Base-by-base conservation (phyloP, 2,113 vertebrate genomes). In the Pachyramphus minor region DNA sequence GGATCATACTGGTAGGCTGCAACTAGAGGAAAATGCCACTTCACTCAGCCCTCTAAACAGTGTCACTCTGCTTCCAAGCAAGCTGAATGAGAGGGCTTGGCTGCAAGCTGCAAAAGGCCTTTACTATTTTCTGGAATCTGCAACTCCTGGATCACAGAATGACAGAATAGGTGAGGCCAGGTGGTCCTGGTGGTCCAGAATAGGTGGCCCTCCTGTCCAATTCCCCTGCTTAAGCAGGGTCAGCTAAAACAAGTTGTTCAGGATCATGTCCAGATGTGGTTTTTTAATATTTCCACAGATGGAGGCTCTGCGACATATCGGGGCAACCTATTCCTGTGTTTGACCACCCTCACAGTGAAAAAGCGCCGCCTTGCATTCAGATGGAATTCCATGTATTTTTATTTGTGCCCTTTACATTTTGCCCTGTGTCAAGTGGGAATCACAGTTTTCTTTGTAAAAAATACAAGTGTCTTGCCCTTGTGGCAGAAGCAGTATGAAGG, bases 251-350 rank as follows among this genome's bases (percentile, higher is more conserved):
- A 68, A 12, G 20, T 42, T 88, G 21, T 49, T 28, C 59, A 69
- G 45, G 56, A 66, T 58, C 2, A 2, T 11, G 30, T 53, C 49
- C 49, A 49, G 45, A 66, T 0, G 1, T 0, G 1, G 25, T 21
- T 89, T 86, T 47, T 22, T 2, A 80, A 1, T 64, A 63, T 35
- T 83, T 86, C 39, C 24, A 52, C 20, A 55, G 52, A 37, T 6
- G 6, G 24, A 76, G 11, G 49, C 7, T 72, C 58, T 80, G 59
- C 21, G 89, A 73, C 16, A 35, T 60, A 55, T 93, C 76, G 60
- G 49, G 22, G 39, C 42, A 89, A 52, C 21, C 15, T 47, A 14
- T 35, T 80, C 13, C 35, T 3, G 0, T 42, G 33, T 89, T 87
- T 93, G 63, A 87, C 31, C 17, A 31, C 33, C 9, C 20, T n/a